A percentile compares a stretch with the other conserved stretches of the same genome.
phyloP scores from a whole-genome alignment of 2,113 vertebrate species.

The Dipodomys merriami region DNA sequence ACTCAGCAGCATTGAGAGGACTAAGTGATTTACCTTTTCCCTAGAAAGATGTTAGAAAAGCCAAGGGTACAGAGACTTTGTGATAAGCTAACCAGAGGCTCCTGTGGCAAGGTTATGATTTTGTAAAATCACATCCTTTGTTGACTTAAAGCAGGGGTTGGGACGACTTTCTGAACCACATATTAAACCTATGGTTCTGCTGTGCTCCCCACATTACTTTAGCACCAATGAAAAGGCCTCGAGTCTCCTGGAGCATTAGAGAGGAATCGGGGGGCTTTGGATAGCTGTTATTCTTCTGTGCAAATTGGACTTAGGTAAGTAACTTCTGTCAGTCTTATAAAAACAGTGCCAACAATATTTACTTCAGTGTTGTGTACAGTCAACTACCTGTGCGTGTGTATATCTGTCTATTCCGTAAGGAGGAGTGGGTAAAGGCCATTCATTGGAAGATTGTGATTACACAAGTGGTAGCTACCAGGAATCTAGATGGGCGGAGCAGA shows the following conservation, averaged over 20 bases:
- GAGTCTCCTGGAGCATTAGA: neutral
- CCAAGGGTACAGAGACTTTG: neutral
- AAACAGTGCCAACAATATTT: neutral
- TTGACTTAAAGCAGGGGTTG: constrained; percentile 1
- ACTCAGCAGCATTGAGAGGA: neutral
- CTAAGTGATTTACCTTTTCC: neutral
- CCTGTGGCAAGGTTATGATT: neutral
- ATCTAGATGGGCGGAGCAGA: neutral
- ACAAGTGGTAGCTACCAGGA: neutral
- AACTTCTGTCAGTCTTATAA: neutral
- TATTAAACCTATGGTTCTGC: neutral
- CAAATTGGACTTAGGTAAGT: neutral
- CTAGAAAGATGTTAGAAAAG: neutral
- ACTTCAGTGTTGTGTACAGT: neutral
- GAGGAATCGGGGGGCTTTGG: neutral
- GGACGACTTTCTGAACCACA: neutral
- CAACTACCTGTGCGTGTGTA: neutral
- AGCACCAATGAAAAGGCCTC: neutral
- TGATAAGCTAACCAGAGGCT: neutral
- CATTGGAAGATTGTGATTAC: neutral
- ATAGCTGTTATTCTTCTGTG: neutral
- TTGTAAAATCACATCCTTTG: neutral
- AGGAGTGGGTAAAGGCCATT: neutral
- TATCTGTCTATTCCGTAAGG: neutral
- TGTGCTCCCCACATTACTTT: neutral